Base-by-base conservation (phyloP, 1,140 invertebrate species). In the Scaptomyza pallida region DNA sequence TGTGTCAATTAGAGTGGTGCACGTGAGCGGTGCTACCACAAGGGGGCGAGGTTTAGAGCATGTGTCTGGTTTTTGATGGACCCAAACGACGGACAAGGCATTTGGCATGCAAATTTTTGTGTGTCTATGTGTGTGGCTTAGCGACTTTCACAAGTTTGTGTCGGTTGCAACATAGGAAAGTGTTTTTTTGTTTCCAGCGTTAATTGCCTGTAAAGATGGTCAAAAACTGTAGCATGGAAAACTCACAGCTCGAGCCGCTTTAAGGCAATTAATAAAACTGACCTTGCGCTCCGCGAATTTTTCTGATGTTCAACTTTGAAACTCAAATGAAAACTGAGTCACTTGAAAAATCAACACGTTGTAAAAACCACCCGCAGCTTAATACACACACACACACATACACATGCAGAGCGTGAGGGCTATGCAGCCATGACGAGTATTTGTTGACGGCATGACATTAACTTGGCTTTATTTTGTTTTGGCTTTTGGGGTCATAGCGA, bases 361-460 rank as follows among this genome's bases (percentile, higher is more conserved):
- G 21, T 5, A 26, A 26, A 26, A 35, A 35, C 19, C 26, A 55
- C 41, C 23, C 48, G 40, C 40, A 54, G 47, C 5, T 4, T 23
- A n/a, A 23, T 2, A 23, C 21, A 23, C 21, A 33, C 17, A 54
- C 12, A 51, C 30, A 19, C 48, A 16, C 6, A 33, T 26, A 50
- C 47, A 21, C 17, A 54, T 15, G 5, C 16, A 37, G 12, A 59
- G 43, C 35, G 35, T 17, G 51, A 48, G 63, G 75, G 67, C 81
- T 80, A 86, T 85, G 77, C 73, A 85, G 77, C 81, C 81, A 85
- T 85, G 81, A 85, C 81, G 81, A 88, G 75, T 88, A 85, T 81
- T 88, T 65, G 82, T 86, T 61, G 76, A 79, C 80, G 76, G 76
- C 77, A 86, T 88, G 81, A 81, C 74, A 85, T 81, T 85, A 85